Evolutionary conservation across 2,888 invertebrate species (phyloP), one percentile per base, ranked within the genome.

Genomic region (Erannis defoliaria): DNA sequence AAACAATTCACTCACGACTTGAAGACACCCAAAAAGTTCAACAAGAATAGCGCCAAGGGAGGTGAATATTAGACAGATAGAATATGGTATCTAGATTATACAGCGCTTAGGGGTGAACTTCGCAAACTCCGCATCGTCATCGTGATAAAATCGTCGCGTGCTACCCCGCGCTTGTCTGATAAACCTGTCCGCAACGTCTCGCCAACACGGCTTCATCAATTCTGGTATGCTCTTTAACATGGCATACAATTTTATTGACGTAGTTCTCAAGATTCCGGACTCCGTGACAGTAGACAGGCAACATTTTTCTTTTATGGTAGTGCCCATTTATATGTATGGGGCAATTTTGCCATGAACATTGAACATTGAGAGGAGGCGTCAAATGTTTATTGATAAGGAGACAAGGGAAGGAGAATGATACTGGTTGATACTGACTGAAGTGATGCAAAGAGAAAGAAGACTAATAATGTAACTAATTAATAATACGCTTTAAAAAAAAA

Each of bases 121-220:
- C 78, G 80, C 78, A 75, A 55, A 75, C 84, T 82, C 78, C 78
- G 80, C 78, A 75, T 68, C 81, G 82, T 87, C 85, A 84, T 77
- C 71, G 72, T 72, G 85, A 88, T 86, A 86, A 80, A 70, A 80
- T 81, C 81, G 75, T 82, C 77, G 85, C 83, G 83, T 83, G 83
- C 76, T 77, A 70, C 66, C 67, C 70, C 66, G 68, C 69, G 72
- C 63, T 65, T 55, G 69, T 42, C 73, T 78, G 84, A 85, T 83
- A 84, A 81, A 54, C 79, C 78, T 78, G 81, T 75, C 81, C 67
- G 62, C 75, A 71, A 75, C 66, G 68, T 73, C 73, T 67, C 73
- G 71, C 66, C 60, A 72, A 74, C 76, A 61, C 73, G 76, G 73
- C 74, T 71, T 68, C 72, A 70, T 75, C 76, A 77, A 76, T 76